Conservation (phyloP, 1,140 invertebrate genomes). For the Ceratoteleas bidentatus region DNA sequence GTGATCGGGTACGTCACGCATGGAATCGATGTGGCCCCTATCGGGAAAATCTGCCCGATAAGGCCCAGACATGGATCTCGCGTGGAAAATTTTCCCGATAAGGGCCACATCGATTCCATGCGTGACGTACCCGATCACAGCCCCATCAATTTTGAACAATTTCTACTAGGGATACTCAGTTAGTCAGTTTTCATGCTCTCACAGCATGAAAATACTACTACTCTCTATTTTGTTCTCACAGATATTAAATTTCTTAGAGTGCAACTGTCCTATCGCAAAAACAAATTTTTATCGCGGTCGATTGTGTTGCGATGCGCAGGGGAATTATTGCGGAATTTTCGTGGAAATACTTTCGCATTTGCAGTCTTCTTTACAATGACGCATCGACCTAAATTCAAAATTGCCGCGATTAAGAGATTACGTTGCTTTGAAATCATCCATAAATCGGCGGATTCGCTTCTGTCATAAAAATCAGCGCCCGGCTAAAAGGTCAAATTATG, state of each 20-base stretch:
- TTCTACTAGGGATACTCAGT: too few species aligned
- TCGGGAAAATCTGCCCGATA: too few species aligned
- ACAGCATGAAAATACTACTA: too few species aligned
- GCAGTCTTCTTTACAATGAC: conserved; percentile 46
- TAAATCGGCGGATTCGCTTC: conserved; percentile 63
- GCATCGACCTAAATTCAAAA: conserved; percentile 57
- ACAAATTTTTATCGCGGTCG: conserved; percentile 34
- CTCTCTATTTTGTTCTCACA: too few species aligned
- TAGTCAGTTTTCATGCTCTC: too few species aligned
- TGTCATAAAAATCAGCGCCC: conserved; percentile 58
- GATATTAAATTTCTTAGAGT: neutral
- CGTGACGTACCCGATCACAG: too few species aligned
- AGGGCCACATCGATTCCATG: too few species aligned
- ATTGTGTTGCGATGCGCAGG: conserved; percentile 37
- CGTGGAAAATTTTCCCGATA: too few species aligned
- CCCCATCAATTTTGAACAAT: too few species aligned
- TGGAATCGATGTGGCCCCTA: too few species aligned
- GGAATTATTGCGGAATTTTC: conserved; percentile 46
- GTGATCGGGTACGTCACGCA: too few species aligned
- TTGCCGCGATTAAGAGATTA: conserved; percentile 59
- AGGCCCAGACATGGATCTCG: too few species aligned
- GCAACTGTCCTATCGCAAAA: neutral
- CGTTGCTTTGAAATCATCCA: conserved; percentile 62
- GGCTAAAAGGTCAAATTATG: conserved; percentile 50
- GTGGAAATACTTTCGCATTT: conserved; percentile 47